Base-by-base conservation (phyloP, 2,797 vertebrate genomes). In the Myripristis murdjan region DNA sequence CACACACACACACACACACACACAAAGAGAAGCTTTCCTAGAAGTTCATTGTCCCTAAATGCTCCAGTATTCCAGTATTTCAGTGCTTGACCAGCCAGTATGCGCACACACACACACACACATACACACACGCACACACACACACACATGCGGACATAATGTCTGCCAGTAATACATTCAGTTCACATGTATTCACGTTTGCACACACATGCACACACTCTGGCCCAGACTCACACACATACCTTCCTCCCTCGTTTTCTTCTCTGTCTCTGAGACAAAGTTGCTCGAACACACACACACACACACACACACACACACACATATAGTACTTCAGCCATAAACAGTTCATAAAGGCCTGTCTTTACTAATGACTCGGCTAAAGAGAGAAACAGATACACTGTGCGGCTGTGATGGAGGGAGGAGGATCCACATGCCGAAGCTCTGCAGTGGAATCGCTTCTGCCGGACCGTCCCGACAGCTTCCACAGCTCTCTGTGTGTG, bases 331-430 rank as follows among this genome's bases (percentile, higher is more conserved):
- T 66, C 54, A 69, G 81, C 75, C 82, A 71, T 90, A 89, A 89
- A 89, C 89, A 86, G 77, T 59, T 90, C 85, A 83, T 90, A 88
- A 91, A 89, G 82, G 68, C 49, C 61, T 73, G 81, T 89, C 85
- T 87, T 79, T 75, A 64, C 79, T 82, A 87, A 91, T 85, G 86
- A 87, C 41, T 86, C 70, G 48, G 52, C 75, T 89, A 70, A 90
- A 76, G 85, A 91, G 82, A 77, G 83, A 82, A 90, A 14, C 87
- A 87, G 81, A 88, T 79, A 70, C 28, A 73, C 63, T 61, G 60
- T 14, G 37, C 37, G 18, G 58, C 46, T 48, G 37, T 53, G 59
- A 28, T 10, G 60, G 75, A 43, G 43, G 18, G 16, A 5, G 61
- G 66, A 63, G n/a, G n/a, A n/a, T n/a, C n/a, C n/a, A n/a, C n/a